phyloP scores from a whole-genome alignment of 2,113 vertebrate genomes.

The Thunnus thynnus region DNA sequence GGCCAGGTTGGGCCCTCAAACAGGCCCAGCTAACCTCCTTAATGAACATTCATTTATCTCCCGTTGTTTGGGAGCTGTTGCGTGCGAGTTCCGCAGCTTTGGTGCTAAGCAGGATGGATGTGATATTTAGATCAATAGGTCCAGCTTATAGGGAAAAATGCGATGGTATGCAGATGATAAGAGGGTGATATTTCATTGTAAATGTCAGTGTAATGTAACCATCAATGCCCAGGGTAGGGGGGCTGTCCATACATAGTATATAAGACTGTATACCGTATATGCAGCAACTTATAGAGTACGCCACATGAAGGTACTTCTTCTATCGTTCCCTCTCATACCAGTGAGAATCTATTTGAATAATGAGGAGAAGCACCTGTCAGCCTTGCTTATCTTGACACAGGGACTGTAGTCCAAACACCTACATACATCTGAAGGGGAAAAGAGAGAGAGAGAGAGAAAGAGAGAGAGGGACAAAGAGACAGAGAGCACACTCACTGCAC shows the following conservation, averaged over 20 bases:
- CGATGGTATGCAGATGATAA: conserved; percentile 71
- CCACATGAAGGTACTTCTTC: conserved; percentile 46
- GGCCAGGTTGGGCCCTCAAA: conserved; percentile 74
- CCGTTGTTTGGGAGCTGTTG: conserved; percentile 68
- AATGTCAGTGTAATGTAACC: conserved; percentile 76
- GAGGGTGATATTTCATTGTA: conserved; percentile 79
- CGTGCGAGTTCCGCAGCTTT: conserved; percentile 54
- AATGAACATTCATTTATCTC: conserved; percentile 81
- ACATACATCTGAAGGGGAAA: conserved; percentile 55
- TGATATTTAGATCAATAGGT: conserved; percentile 80
- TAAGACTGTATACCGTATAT: conserved; percentile 20
- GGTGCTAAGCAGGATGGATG: conserved; percentile 79
- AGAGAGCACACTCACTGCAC: conserved; percentile 55
- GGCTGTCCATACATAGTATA: conserved; percentile 20
- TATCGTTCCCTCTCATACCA: conserved; percentile 36
- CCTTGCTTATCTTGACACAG: conserved; percentile 72
- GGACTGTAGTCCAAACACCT: conserved; percentile 71
- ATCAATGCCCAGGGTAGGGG: conserved; percentile 52
- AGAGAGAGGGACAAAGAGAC: conserved; percentile 41
- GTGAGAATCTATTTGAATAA: conserved; percentile 79
- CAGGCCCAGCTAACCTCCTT: conserved; percentile 64
- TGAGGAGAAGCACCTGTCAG: conserved; percentile 79
- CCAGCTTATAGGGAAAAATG: conserved; percentile 70
- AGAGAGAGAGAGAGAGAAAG: conserved; percentile 13
- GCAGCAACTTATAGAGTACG: conserved; percentile 33